Base-by-base conservation (phyloP, 64 coral and sea anemone genomes). In the Catalaphyllia jardinei region DNA sequence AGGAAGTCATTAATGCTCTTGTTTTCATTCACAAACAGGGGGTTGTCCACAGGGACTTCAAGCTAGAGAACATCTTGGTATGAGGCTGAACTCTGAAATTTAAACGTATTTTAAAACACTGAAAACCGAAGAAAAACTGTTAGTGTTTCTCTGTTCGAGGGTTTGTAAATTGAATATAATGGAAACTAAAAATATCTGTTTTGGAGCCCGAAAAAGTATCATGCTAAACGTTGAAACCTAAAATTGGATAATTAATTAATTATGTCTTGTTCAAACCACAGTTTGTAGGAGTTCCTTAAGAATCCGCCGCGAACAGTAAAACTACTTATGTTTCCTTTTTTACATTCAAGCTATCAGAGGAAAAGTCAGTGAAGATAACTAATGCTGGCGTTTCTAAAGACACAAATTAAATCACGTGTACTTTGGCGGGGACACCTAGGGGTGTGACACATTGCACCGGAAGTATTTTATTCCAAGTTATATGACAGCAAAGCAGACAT, bases 31-130 rank as follows among this genome's bases (percentile, higher is more conserved):
- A 90, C 51, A 0, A 72, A 59, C 22, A 61, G 22, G 50, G 62
- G 7, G 52, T 81, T 18, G n/a, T 90, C 14, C 67, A 73, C 72
- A 64, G 76, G 31, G 88, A 89, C 46, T 71, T 80, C 46, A 89
- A 79, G 76, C 29, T 89, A 3, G 88, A 89, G 9, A 89, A 89
- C 64, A 54, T 89, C 9, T 89, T 89, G 64, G 88, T 89, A 89
- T 15, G 88, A 71, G 67, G 35, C 8, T 31, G 27, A 80, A 57
- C 54, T 57, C 15, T 57, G 54, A 7, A 5, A 5, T 3, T 46
- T 46, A 46, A 3, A 4, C 42, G 11, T 0, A 57, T 12, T 57
- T 13, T 13, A 57, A 57, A 57, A 12, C 1, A 57, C 54, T 57
- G 54, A 57, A n/a, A n/a, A n/a, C n/a, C n/a, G n/a, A 46, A 46